Evolutionary conservation across 2,888 invertebrate genomes (phyloP), one percentile per base, ranked within the genome.

Genomic region (Xestia xanthographa): DNA sequence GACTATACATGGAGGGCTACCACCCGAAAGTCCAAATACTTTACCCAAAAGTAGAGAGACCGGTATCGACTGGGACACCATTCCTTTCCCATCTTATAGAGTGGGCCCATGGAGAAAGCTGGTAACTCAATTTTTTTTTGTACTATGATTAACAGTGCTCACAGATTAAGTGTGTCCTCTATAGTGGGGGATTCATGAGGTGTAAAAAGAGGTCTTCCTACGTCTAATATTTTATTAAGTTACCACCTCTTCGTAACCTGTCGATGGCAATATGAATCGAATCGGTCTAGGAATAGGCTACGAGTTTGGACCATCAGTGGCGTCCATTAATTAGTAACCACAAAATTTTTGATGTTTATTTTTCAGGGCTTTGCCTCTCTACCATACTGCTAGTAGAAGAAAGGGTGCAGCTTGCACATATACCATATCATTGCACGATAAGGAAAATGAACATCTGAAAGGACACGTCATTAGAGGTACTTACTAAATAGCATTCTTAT

Each of bases 21-120:
- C 97, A 98, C 79, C 97, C 98, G 2, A 97, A 97, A 84, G 92
- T 98, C 2, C 95, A 98, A 14, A 97, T 97, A 20, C 92, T 99
- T 0, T 99, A 98, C 92, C 98, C 98, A 0, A 93, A 96, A 76
- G 95, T 98, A 0, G 92, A 97, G 72, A 98, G 97, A 89, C 99
- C 99, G 0, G 99, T 99, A 0, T 98, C 98, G 0, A 97, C 98
- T 20, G 98, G 98, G 50, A 99, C 99, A 0, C 98, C 98, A 0
- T 98, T 98, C 97, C 97, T 99, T 38, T 97, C 98, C 0, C 98
- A 98, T 17, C 94, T 98, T 20, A 97, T 99, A n/a, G 97, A 97
- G 85, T 99, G 99, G 99, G 98, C 98, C 80, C 99, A 99, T 89
- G 94, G 96, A 17, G 97, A 97, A 75, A 97, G 97, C 82, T 98